Evolutionary conservation across 2,113 vertebrate genomes (phyloP), one percentile per base, ranked within the genome.

Genomic region (Zosterops borbonicus): DNA sequence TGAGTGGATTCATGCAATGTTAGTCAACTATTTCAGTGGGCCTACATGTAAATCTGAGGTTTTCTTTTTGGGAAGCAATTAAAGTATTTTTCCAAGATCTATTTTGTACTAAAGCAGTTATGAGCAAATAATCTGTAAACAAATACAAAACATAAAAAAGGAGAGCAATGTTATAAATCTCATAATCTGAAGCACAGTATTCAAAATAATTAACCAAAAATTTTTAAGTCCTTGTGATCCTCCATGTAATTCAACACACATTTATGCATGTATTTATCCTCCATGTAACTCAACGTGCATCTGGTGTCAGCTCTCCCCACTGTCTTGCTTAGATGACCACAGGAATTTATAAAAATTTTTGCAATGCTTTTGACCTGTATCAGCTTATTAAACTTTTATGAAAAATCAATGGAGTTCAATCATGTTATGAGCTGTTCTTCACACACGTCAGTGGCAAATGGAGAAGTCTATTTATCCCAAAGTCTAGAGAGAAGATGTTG

Each of bases 341-440:
- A 88, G 84, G 83, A 97, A 98, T 97, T 96, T 95, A 97, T 92
- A 96, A 96, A 92, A 97, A 97, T 96, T 91, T 97, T 96, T 96
- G 83, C 93, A 95, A 94, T 97, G 96, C 95, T 98, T 98, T 97
- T 95, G 97, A 96, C 89, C 96, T 98, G 96, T 96, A 97, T 95
- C 96, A 68, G 94, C 96, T 97, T 97, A 97, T 97, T 97, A 97
- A 98, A 97, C 73, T 97, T 98, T 97, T 97, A 98, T 97, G 96
- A 98, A 97, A 98, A 98, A 98, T 97, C 98, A 97, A 97, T 97
- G 85, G 82, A 49, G 55, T 94, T 97, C 96, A 97, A 97, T 96
- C 95, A 60, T 87, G 62, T 94, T 87, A 58, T 42, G 50, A 95
- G 86, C 93, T 96, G 95, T 92, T 95, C 93, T 95, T 97, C 96